phyloP scores from a whole-genome alignment of 2,113 vertebrate genomes.

The Silurus asotus region DNA sequence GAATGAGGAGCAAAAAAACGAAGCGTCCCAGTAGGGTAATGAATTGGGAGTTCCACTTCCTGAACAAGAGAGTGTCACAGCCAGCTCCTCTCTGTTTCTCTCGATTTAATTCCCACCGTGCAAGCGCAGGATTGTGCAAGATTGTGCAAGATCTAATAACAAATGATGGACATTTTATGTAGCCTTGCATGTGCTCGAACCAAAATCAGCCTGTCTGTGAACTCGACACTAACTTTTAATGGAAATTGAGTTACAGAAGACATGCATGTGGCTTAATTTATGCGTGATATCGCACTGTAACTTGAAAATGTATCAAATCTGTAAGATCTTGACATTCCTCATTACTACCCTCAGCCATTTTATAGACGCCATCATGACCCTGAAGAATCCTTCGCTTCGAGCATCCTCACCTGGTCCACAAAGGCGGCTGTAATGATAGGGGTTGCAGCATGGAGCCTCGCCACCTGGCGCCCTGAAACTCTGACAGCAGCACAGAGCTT shows the following conservation, averaged over 20 bases:
- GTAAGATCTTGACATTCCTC: neutral
- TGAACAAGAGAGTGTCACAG: constrained; percentile 48
- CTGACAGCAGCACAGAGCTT: constrained; percentile 85
- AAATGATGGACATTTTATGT: constrained; percentile 18
- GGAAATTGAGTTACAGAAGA: neutral
- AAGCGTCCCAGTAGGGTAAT: constrained; percentile 48
- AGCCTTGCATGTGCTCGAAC: neutral
- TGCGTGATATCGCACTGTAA: neutral
- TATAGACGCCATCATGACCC: neutral
- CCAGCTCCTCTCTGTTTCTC: constrained; percentile 29
- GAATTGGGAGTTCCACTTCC: constrained; percentile 52
- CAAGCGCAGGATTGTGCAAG: constrained; percentile 17
- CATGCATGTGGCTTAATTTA: neutral
- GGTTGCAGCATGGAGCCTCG: constrained; percentile 88
- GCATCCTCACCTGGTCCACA: constrained; percentile 88
- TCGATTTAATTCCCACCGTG: constrained; percentile 31
- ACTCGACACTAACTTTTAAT: neutral
- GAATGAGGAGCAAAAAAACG: constrained; percentile 43
- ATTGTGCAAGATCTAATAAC: constrained; percentile 17
- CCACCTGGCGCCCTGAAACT: constrained; percentile 75
- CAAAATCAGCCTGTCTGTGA: neutral
- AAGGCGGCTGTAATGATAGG: constrained; percentile 93
- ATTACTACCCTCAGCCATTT: neutral
- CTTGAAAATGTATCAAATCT: neutral
- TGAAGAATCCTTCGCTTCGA: constrained; percentile 13